Evolutionary conservation across 1,140 invertebrate genomes (phyloP), one percentile per base, ranked within the genome.

Genomic region (Batillaria attramentaria): DNA sequence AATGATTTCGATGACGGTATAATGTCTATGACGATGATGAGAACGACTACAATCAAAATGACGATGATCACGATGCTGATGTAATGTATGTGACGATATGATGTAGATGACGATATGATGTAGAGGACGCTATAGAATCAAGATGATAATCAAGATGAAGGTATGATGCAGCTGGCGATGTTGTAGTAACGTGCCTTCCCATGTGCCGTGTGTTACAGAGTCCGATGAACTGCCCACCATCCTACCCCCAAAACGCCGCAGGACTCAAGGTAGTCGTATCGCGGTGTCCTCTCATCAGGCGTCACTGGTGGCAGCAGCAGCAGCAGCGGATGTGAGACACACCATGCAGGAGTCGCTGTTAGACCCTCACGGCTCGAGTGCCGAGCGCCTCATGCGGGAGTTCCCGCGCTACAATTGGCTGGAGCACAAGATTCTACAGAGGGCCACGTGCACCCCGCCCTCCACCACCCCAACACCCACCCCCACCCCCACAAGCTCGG

Each of bases 371-470:
- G 72, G 42, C 20, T 70, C 65, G 35, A 82, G 79, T 28, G 77
- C 79, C 3, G 83, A 81, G 24, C 70, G 83, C 46, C 82, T 84
- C 66, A 74, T 79, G 46, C 78, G 70, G 20, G 83, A 84, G 73
- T 76, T 84, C 28, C 83, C 83, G 6, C 65, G 79, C 8, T 78
- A 82, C 72, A 84, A 84, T 77, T 84, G 83, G 83, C 79, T 84
- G 35, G 76, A 84, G 39, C 69, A 84, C 68, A 84, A 84, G 57
- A 81, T 81, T 24, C 66, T 81, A 16, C 79, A 83, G 37, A 54
- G n/a, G 33, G 60, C 5, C 33, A 50, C 65, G 20, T 13, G 33
- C 57, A 57, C 50, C 37, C 39, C 66, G 24, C 60, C 33, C 0
- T 39, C 10, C 50, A 60, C 6, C 57, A 13, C 57, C 24, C 20